Evolutionary conservation across 2,113 vertebrate genomes (phyloP), one percentile per base, ranked within the genome.

Genomic region (Muntiacus muntjak): DNA sequence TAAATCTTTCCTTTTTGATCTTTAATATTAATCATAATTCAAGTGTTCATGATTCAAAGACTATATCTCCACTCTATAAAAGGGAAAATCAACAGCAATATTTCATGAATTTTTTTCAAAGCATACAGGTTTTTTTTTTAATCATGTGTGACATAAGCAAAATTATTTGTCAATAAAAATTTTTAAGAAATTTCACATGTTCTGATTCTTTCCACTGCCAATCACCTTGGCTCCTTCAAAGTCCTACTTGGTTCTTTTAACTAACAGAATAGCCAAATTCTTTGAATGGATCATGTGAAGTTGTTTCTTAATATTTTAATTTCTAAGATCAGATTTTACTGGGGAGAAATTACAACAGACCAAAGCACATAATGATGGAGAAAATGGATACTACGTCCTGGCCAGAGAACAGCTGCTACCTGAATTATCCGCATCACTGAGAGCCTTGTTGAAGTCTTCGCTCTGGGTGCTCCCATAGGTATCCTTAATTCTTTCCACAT

Each of bases 401-500:
- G 36, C 13, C 55, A 8, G 2, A 43, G 26, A 12, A 54, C 0
- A 25, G 9, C 43, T 16, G 36, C 9, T 98, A 99, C 99, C 99
- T 98, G 99, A 99, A 89, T 97, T 98, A 94, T 98, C 98, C n/a
- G 99, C 99, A 4, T 99, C 99, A 0, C 83, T 98, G 96, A 99
- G 45, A 78, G 98, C 98, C 87, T 98, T 97, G 95, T 81, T 98
- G 97, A 99, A 99, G 97, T 97, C 98, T 97, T 98, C 98, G 17
- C 79, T 98, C 78, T 97, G 98, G 7, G 95, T 9, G 10, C 91
- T 98, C 91, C 98, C 97, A 17, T 97, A 98, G 6, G 98, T 98
- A 2, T 85, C 90, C 90, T 98, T 99, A 84, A 99, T 99, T 57
- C 99, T 99, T 16, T 98, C 96, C 30, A 99, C 96, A 85, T 99